Evolutionary conservation across 2,113 vertebrate genomes (phyloP), one percentile per base, ranked within the genome.

Genomic region (Ceuthmochares aereus): DNA sequence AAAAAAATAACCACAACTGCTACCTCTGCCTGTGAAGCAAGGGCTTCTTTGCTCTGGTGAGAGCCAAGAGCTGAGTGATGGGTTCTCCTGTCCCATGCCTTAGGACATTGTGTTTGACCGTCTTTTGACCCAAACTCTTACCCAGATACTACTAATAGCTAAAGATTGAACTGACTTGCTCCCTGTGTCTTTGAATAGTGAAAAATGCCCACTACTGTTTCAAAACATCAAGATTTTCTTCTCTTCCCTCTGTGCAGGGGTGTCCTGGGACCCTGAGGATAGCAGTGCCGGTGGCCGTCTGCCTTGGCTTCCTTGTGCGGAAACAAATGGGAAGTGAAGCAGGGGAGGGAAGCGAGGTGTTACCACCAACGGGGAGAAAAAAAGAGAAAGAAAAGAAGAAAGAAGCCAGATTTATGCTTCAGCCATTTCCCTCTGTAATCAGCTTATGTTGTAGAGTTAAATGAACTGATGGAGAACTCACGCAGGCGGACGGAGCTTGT

Each of bases 341-440:
- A 72, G 68, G 34, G 43, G 51, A 82, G 60, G 43, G 56, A 70
- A 76, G 36, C 0, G 10, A 90, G 67, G 55, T 86, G 90, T 42
- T 58, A 66, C 43, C 83, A 45, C 49, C 63, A 49, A n/a, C 17
- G 45, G 5, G 5, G 18, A 5, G 3, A 0, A 3, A 8, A 2
- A 10, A 32, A 45, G 22, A 20, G 17, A 42, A 22, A n/a, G 11
- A 10, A 62, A 20, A 25, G 81, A 45, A 42, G 23, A 55, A 90
- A 56, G 60, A 32, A 91, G 49, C 55, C 83, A 87, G 84, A 70
- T 86, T 92, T 94, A n/a, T 72, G 20, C 45, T 84, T 43, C 78
- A 94, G 49, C 87, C 86, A 79, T 85, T 86, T 87, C 86, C 58
- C 67, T 96, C 94, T 17, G 40, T 97, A 96, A 98, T 96, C 97